Evolutionary conservation across 1,140 invertebrate species (phyloP).

Genomic region (Hyles euphorbiae): DNA sequence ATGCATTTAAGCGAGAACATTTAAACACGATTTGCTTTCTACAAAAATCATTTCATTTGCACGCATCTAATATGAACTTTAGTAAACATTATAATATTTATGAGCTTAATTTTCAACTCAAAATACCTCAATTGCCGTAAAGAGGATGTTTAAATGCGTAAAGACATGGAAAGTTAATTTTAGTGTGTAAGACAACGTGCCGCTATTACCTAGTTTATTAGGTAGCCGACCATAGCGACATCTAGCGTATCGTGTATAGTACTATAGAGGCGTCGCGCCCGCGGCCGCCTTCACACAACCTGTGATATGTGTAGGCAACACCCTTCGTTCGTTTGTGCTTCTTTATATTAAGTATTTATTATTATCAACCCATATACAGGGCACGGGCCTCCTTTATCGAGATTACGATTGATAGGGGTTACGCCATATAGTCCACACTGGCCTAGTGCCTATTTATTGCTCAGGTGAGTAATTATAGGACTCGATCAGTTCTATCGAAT

Average conservation of each 20-base stretch:
- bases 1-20: too few species aligned
- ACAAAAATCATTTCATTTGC: too few species aligned
- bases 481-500: too few species aligned
- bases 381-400: too few species aligned
- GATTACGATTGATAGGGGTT: too few species aligned
- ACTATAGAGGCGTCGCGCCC: slow-evolving; percentile 23
- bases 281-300: slow-evolving; percentile 27
- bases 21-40: too few species aligned
- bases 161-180: background rate
- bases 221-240: slow-evolving; percentile 27
- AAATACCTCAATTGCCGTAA: background rate
- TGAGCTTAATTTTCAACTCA: background rate
- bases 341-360: background rate
- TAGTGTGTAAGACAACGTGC: slow-evolving; percentile 17
- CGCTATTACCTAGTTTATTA: slow-evolving; percentile 26
- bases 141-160: background rate
- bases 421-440: too few species aligned
- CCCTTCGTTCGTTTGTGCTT: slow-evolving; percentile 13
- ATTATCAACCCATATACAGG: too few species aligned
- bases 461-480: too few species aligned
- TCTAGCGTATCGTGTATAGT: slow-evolving; percentile 29
- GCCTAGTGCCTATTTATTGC: too few species aligned
- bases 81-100: too few species aligned
- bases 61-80: too few species aligned
- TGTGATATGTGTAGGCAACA: slow-evolving; percentile 55